Percentiles rank a stretch among this genome's conserved stretches.
Evolutionary conservation across 2,888 invertebrate genomes (phyloP).

Genomic region (Tetragonula carbonaria): DNA sequence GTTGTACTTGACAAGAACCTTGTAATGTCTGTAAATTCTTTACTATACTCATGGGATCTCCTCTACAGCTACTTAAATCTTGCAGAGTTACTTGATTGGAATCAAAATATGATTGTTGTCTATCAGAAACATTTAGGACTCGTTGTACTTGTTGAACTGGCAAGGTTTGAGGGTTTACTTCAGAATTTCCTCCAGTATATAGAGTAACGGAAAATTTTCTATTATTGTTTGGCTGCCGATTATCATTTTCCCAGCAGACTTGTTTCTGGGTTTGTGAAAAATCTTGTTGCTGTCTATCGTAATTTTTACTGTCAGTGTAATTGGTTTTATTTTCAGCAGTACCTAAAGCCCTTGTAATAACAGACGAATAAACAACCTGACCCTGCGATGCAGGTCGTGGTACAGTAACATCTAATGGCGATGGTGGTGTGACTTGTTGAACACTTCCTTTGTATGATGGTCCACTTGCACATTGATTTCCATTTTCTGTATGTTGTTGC

Average conservation of each 20-base stretch:
- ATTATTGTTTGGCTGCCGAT: conserved; percentile 68
- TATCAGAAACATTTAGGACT: conserved; percentile 84
- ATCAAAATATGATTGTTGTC: conserved; percentile 89
- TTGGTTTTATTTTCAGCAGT: conserved; percentile 85
- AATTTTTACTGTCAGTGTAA: conserved; percentile 77
- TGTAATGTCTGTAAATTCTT: conserved; percentile 88
- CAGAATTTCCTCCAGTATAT: conserved; percentile 80
- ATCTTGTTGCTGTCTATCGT: conserved; percentile 81
- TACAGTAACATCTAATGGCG: conserved; percentile 89
- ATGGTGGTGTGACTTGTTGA: conserved; percentile 86
- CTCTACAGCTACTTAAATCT: conserved; percentile 90
- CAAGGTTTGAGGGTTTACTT: conserved; percentile 84
- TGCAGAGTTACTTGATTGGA: conserved; percentile 87
- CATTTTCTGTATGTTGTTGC: conserved; percentile 86
- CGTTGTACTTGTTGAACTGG: conserved; percentile 84
- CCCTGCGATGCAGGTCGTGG: conserved; percentile 87
- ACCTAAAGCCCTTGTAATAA: conserved; percentile 91
- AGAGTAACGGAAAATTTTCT: conserved; percentile 76
- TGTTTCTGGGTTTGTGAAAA: conserved; percentile 83
- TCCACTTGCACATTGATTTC: conserved; percentile 76
- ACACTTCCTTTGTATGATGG: conserved; percentile 76
- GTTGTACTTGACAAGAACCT: conserved; percentile 86
- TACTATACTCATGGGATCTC: conserved; percentile 91
- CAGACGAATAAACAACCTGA: conserved; percentile 92
- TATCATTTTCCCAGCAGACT: conserved; percentile 81